These are phyloP conservation scores for Augiades crinisus DNA, from an alignment of 2,888 invertebrate species.

Conservation along the genomic window DNA sequence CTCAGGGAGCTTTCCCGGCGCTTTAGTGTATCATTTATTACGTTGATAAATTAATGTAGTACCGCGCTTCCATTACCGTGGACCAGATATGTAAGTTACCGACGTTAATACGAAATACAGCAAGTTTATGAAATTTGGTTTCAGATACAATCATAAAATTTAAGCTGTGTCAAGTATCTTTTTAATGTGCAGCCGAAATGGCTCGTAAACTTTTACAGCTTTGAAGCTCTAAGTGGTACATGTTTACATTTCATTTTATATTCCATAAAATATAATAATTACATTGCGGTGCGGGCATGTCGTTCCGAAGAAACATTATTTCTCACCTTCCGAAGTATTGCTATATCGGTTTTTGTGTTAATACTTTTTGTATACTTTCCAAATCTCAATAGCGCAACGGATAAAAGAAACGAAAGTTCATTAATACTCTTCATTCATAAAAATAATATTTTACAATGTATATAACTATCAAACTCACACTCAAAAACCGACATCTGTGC, in stretches of 20 bases:
- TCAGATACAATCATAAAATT: slow-evolving; percentile 14
- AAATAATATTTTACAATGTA: too few species aligned
- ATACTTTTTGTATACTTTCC: too few species aligned
- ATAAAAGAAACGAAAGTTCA: too few species aligned
- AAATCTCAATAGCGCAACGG: too few species aligned
- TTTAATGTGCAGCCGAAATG: slow-evolving; percentile 20
- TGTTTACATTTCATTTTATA: slow-evolving; percentile 14
- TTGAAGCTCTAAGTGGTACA: slow-evolving; percentile 14
- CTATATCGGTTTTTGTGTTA: too few species aligned
- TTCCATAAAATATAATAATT: too few species aligned
- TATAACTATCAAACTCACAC: too few species aligned
- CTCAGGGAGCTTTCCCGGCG: background rate
- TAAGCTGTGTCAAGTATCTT: slow-evolving; percentile 20
- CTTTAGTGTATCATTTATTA: slow-evolving; percentile 16
- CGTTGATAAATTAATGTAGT: slow-evolving; percentile 21
- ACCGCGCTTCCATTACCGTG: slow-evolving; percentile 6
- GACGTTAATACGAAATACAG: slow-evolving; percentile 10
- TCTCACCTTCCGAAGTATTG: background rate
- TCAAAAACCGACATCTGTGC: too few species aligned
- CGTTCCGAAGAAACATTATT: background rate
- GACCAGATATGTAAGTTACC: slow-evolving; percentile 4
- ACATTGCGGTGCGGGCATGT: too few species aligned
- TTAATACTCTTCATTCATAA: too few species aligned
- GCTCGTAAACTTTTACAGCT: slow-evolving; percentile 14
- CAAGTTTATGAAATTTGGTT: slow-evolving; percentile 18